Percentiles rank a stretch among this genome's conserved stretches.
phyloP scores from a whole-genome alignment of 2,113 vertebrate species.

The Callipepla californica region DNA sequence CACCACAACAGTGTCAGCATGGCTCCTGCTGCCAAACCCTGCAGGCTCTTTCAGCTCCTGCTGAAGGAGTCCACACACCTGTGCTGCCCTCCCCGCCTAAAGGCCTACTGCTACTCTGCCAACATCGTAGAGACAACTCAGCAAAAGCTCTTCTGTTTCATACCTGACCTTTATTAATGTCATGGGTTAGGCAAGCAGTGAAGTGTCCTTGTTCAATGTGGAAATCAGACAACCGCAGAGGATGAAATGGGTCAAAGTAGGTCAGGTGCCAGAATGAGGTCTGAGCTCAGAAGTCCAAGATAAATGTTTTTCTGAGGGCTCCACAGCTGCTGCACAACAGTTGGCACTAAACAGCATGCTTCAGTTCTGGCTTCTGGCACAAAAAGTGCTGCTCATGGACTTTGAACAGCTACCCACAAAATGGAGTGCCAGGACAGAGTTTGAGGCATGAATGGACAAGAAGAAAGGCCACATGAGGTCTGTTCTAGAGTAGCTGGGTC shows the following conservation, averaged over 20 bases:
- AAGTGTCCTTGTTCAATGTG: slow-evolving; percentile 28
- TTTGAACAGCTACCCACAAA: slow-evolving; percentile 1
- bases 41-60: background rate
- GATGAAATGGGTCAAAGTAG: slow-evolving; percentile 25
- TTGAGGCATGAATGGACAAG: background rate
- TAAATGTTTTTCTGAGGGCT: slow-evolving; percentile 52
- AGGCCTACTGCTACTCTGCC: background rate
- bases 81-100: background rate
- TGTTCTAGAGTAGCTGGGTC: background rate
- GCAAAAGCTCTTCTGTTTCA: background rate
- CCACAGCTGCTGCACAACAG: slow-evolving; percentile 7
- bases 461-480: background rate
- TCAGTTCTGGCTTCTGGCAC: slow-evolving; percentile 16
- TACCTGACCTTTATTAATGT: background rate
- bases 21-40: background rate
- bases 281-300: slow-evolving; percentile 47
- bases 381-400: background rate
- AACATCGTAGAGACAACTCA: background rate
- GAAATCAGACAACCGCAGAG: slow-evolving; percentile 19
- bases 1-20: background rate
- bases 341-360: slow-evolving; percentile 16
- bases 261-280: slow-evolving; percentile 44
- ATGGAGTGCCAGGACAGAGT: background rate
- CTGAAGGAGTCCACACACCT: background rate
- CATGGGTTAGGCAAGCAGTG: background rate